Conservation (phyloP, 2,888 invertebrate species). For the Acholoe squamosa region DNA sequence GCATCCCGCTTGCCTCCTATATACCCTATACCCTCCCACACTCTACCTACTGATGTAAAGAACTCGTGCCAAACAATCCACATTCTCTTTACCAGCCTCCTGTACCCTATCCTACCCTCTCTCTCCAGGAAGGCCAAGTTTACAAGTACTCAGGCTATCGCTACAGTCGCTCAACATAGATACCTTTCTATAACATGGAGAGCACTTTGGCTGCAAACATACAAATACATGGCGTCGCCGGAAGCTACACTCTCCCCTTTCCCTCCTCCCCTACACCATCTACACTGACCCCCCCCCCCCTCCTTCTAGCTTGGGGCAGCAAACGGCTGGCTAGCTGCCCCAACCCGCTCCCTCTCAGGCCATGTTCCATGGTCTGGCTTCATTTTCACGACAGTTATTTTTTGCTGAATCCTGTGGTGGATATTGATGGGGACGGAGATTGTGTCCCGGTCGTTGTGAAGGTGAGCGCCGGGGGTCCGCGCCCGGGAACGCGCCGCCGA, state of each 20-base stretch:
- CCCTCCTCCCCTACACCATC: neutral
- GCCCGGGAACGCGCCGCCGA: neutral
- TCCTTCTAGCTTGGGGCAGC: neutral
- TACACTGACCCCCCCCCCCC: constrained; percentile 5
- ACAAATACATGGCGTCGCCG: constrained; percentile 45
- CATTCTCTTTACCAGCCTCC: neutral
- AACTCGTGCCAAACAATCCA: constrained; percentile 25
- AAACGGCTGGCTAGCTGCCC: neutral
- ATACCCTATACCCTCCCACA: too few species aligned
- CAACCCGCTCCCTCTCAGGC: neutral
- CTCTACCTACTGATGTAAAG: neutral
- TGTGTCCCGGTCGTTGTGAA: constrained; percentile 23
- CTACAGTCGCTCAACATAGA: constrained; percentile 43
- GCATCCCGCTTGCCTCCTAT: too few species aligned
- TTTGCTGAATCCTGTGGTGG: neutral
- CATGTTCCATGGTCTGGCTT: constrained; percentile 15
- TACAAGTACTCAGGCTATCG: constrained; percentile 47
- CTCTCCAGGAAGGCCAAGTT: constrained; percentile 25
- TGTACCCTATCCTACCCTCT: neutral
- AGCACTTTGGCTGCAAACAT: constrained; percentile 56
- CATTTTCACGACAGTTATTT: constrained; percentile 10
- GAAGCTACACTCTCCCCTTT: neutral
- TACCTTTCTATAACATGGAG: constrained; percentile 53
- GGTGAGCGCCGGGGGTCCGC: neutral
- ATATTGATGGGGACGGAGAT: neutral